Percentiles rank a stretch among this genome's conserved stretches.
Evolutionary conservation across 1,140 invertebrate genomes (phyloP).

Genomic region (Drosophila littoralis): DNA sequence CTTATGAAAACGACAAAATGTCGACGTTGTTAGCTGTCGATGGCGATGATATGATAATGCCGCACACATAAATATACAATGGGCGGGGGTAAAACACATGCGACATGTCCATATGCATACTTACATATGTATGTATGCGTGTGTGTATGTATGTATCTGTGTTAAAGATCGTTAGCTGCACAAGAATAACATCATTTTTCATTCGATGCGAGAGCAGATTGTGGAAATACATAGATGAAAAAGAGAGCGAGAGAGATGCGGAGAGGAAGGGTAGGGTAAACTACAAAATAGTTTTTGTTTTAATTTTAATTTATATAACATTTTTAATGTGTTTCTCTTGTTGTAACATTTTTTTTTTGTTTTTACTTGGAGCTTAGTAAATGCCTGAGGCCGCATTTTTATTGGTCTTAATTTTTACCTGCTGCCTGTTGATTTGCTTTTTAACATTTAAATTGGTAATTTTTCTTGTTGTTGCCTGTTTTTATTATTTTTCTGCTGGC

Average conservation of each 20-base stretch:
- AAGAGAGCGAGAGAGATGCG: slow-evolving; percentile 23
- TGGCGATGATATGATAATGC: slow-evolving; percentile 75
- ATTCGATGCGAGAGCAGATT: slow-evolving; percentile 46
- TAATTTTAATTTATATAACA: slow-evolving; percentile 63
- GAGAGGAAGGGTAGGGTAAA: slow-evolving; percentile 7
- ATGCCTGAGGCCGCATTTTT: slow-evolving; percentile 67
- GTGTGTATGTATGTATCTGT: slow-evolving; percentile 50
- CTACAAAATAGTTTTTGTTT: slow-evolving; percentile 46
- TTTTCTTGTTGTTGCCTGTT: slow-evolving; percentile 42
- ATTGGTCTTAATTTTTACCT: slow-evolving; percentile 78
- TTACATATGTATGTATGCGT: slow-evolving; percentile 36
- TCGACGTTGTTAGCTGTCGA: slow-evolving; percentile 72
- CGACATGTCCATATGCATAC: slow-evolving; percentile 18
- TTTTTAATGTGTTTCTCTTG: slow-evolving; percentile 26
- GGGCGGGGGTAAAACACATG: slow-evolving; percentile 27
- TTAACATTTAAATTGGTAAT: slow-evolving; percentile 80
- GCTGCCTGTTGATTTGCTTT: slow-evolving; percentile 54
- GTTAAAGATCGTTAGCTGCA: slow-evolving; percentile 59
- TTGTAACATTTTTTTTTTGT: slow-evolving; percentile 32
- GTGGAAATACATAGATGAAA: neutral
- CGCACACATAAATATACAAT: slow-evolving; percentile 47
- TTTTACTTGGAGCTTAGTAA: slow-evolving; percentile 54
- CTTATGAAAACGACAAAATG: slow-evolving; percentile 75
- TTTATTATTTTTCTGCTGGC: slow-evolving; percentile 37
- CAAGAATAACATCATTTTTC: slow-evolving; percentile 65